Conservation (phyloP, 2,797 vertebrate species). For the Salmo trutta region DNA sequence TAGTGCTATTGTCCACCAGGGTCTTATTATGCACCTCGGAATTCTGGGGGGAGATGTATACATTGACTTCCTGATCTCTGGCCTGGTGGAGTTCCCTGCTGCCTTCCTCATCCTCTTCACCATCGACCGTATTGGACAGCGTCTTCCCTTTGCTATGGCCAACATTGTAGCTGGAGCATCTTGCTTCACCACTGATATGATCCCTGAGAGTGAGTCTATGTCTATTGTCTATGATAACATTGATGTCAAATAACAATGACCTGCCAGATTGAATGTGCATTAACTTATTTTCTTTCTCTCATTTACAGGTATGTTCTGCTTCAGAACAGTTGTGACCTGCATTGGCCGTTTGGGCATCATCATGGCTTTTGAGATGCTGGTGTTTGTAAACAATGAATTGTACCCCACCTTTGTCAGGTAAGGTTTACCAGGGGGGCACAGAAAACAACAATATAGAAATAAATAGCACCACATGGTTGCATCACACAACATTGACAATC, state of each 20-base stretch:
- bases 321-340: constrained; percentile 85
- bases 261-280: too few relatives aligned
- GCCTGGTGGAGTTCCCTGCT: constrained; percentile 85
- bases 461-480: too few relatives aligned
- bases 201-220: constrained; percentile 83
- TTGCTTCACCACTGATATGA: constrained; percentile 85
- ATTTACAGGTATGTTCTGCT: constrained; percentile 82
- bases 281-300: background rate
- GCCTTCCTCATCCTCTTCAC: constrained; percentile 86
- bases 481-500: too few relatives aligned
- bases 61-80: constrained; percentile 88
- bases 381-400: constrained; percentile 80
- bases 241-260: too few relatives aligned
- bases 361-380: constrained; percentile 92
- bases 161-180: constrained; percentile 84
- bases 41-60: constrained; percentile 88
- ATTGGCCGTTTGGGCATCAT: constrained; percentile 91
- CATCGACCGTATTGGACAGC: constrained; percentile 87
- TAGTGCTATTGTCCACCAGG: constrained; percentile 92
- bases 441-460: too few relatives aligned
- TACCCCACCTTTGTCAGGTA: constrained; percentile 89
- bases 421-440: background rate
- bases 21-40: constrained; percentile 92
- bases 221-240: constrained; percentile 10
- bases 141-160: constrained; percentile 85